Percentiles rank a stretch among this genome's conserved stretches.
These are phyloP conservation scores for Oscheius sp. DNA, from an alignment of 2,888 invertebrate genomes.

Conservation along the genomic window DNA sequence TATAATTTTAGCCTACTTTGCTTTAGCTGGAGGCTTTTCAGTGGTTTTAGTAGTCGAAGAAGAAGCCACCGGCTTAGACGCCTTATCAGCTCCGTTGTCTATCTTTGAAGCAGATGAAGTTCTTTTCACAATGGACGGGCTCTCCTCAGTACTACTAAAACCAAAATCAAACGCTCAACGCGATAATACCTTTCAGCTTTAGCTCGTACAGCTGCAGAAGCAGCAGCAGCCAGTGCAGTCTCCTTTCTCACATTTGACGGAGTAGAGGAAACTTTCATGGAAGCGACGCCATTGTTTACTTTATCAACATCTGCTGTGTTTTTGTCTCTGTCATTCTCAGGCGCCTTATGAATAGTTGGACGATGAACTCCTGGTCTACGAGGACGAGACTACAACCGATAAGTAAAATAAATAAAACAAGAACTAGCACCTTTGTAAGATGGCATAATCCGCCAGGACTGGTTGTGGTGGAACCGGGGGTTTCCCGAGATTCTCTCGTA, in stretches of 20 bases:
- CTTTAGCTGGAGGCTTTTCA: neutral
- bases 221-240: neutral
- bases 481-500: neutral
- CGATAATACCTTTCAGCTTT: neutral
- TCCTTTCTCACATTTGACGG: neutral
- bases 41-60: neutral
- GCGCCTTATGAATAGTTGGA: neutral
- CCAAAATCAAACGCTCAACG: neutral
- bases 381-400: constrained; percentile 7
- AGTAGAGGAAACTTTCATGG: constrained; percentile 3
- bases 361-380: constrained; percentile 2
- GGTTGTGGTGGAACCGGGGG: neutral
- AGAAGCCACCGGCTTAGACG: neutral
- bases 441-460: neutral
- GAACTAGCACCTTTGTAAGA: neutral
- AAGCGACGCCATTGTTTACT: neutral
- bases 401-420: neutral
- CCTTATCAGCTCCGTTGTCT: neutral
- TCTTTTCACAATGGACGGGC: neutral
- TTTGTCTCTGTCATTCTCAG: neutral
- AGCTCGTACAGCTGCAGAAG: neutral
- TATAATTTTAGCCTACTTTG: neutral
- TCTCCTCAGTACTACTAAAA: neutral
- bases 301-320: neutral
- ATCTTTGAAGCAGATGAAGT: neutral